Evolutionary conservation across 2,888 invertebrate genomes (phyloP), one percentile per base, ranked within the genome.

Genomic region (Cryptocheilus praepositus): DNA sequence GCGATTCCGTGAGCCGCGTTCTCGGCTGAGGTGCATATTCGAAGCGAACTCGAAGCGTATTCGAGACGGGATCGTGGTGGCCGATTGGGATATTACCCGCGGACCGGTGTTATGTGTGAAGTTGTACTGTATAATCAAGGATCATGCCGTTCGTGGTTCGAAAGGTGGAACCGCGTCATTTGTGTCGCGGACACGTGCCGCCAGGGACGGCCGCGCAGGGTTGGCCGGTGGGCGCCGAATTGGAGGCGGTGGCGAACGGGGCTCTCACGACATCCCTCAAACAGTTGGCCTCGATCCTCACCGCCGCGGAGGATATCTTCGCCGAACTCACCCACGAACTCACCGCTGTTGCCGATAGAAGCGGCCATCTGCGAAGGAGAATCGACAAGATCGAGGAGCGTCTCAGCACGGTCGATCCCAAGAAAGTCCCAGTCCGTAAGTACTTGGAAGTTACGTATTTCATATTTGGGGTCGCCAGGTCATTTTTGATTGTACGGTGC

Each of bases 381-480:
- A 92, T 97, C 81, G 91, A 91, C 80, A 90, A 90, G 81, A 92
- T 96, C 81, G 94, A 94, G 86, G 92, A 92, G 80, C 91, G 92
- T 83, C 94, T 96, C 83, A 91, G 91, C 83, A 90, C 91, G 74
- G 94, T 93, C 90, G 95, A 97, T 89, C 96, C 97, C 70, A 96
- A 95, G 91, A 94, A 94, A 90, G 95, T 96, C 88, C 93, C 96
- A 94, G 96, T 97, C 92, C 96, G 97, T 97, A 91, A 97, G 97
- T 97, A 91, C 13, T 36, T 11, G 36, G 4, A 2, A 11, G 7
- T 36, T 36, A 11, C 13, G 11, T 11, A 36, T 7, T 36, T 36
- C 8, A 11, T 36, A 25, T 5, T 25, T 25, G n/a, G n/a, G n/a
- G n/a, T n/a, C n/a, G n/a, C n/a, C n/a, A n/a, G n/a, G n/a, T n/a